Evolutionary conservation across 2,888 invertebrate genomes (phyloP).

Genomic region (Eucera pruinosa): DNA sequence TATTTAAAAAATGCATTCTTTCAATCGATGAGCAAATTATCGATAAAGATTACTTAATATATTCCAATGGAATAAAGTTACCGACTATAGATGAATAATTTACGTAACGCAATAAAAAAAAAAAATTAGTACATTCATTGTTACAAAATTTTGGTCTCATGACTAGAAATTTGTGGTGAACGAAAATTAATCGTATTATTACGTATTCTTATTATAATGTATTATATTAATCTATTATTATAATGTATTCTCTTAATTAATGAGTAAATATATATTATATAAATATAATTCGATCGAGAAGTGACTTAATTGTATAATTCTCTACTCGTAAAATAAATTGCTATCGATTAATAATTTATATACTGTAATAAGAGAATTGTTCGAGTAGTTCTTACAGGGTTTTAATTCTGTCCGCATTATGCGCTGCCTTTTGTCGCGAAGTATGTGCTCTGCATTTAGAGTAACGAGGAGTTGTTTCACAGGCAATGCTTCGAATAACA

Average conservation of each 20-base stretch:
- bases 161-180: no score
- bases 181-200: no score
- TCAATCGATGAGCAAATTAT: neutral
- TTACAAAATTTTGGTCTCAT: no score
- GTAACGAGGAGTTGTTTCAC: constrained; percentile 30
- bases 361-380: no score
- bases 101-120: neutral
- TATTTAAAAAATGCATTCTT: neutral
- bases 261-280: no score
- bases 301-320: no score
- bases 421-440: neutral
- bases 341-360: neutral
- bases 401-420: neutral
- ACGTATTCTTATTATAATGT: neutral
- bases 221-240: neutral
- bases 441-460: constrained; percentile 34
- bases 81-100: no score
- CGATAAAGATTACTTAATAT: neutral
- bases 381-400: neutral
- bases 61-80: no score
- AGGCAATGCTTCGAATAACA: constrained; percentile 50
- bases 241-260: no score
- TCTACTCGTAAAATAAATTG: no score
- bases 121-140: no score
- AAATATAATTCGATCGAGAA: no score